Conservation (phyloP, 1,140 invertebrate genomes). For the Charaxes varanes region DNA sequence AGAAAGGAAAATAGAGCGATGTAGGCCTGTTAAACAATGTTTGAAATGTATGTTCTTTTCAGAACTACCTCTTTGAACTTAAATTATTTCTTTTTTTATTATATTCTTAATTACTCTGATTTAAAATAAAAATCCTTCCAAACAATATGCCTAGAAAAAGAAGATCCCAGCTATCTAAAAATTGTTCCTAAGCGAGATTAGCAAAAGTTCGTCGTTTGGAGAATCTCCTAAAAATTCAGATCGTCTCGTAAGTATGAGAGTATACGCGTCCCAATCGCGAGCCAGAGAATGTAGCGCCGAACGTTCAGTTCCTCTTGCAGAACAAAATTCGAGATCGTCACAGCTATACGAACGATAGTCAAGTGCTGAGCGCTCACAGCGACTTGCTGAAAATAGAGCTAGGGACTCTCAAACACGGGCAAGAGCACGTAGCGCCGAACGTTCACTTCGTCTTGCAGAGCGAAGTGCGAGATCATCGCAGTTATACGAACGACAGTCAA, state of each 20-base stretch:
- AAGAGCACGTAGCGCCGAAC: slow-evolving; percentile 17
- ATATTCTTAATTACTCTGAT: too few relatives aligned
- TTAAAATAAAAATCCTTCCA: too few relatives aligned
- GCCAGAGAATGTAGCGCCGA: slow-evolving; percentile 4
- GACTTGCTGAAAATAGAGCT: slow-evolving; percentile 12
- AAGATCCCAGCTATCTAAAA: slow-evolving; percentile 22
- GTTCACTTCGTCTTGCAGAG: slow-evolving; percentile 22
- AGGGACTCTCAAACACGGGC: slow-evolving; percentile 8
- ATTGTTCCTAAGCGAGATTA: slow-evolving; percentile 18
- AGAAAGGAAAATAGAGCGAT: too few relatives aligned
- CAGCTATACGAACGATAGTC: too few relatives aligned
- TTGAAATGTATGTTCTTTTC: too few relatives aligned
- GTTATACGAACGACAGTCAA: too few relatives aligned
- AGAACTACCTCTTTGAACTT: too few relatives aligned
- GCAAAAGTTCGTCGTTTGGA: slow-evolving; percentile 19
- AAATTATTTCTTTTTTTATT: too few relatives aligned
- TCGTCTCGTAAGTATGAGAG: slow-evolving; percentile 12
- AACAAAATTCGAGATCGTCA: too few relatives aligned
- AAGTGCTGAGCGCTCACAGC: slow-evolving; percentile 11
- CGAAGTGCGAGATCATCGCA: too few relatives aligned
- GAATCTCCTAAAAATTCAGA: slow-evolving; percentile 18
- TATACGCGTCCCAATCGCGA: slow-evolving; percentile 7
- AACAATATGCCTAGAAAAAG: slow-evolving; percentile 25
- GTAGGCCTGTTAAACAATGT: too few relatives aligned
- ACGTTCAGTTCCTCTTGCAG: too few relatives aligned